Base-by-base conservation (phyloP, 2,888 invertebrate species). In the Callyntrura guangdongensis region DNA sequence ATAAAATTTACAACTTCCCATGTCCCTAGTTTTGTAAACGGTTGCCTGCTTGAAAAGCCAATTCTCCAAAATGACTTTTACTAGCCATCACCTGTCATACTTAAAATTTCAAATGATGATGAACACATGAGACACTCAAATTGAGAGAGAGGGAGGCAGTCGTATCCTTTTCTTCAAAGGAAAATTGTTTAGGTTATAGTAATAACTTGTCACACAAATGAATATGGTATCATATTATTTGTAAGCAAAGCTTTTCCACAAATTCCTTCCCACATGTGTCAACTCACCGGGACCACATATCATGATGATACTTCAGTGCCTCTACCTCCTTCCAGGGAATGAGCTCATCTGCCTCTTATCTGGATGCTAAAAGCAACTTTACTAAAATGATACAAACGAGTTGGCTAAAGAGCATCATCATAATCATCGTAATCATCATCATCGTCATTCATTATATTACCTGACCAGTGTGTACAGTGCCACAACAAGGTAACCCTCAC, bases 41-140 rank as follows among this genome's bases (percentile, higher is more conserved):
- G 14, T 64, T 49, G n/a, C 25, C n/a, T 36, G 45, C 11, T 25
- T 53, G 20, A 86, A 86, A 72, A 72, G 59, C 27, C 74, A 64
- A 67, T 61, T 82, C 53, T 86, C 59, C 59, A 79, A 47, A 47
- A 77, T 79, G 86, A 86, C 86, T 86, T 86, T 86, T 86, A 86
- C 79, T 79, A 49, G 77, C 86, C 86, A 53, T 86, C 86, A 86
- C 79, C 86, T 86, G 86, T 86, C 86, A 86, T 74, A 86, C 77
- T 25, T 72, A 74, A 74, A 74, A 17, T 74, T 47, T 74, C 49
- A 74, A 74, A 74, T 45, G 74, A 45, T 74, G 47, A 74, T 74
- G 17, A 74, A 20, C 47, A 47, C n/a, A n/a, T 47, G 45, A 47
- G 74, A 22, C 3, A 20, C 11, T 72, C 14, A 36, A 27, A 47